Percentiles rank a stretch among this genome's conserved stretches.
phyloP scores from a whole-genome alignment of 2,797 vertebrate genomes.

The Nasua narica region DNA sequence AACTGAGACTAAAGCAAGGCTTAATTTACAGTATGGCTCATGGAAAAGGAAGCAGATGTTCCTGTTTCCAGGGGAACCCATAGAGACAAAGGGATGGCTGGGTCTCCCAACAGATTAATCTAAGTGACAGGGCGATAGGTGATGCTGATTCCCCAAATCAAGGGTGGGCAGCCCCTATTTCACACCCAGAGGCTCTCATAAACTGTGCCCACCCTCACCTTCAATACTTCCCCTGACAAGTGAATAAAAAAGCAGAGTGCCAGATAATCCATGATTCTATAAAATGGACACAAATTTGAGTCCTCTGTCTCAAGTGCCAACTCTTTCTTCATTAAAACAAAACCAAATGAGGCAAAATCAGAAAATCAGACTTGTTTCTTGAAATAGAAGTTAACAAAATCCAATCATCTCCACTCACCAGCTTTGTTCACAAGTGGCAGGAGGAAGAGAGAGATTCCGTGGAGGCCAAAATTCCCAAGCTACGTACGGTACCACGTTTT shows the following conservation, averaged over 20 bases:
- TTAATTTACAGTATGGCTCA: neutral
- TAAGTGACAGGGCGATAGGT: neutral
- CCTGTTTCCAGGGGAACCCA: neutral
- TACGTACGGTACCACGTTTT: neutral
- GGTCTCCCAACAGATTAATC: neutral
- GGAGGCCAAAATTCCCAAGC: neutral
- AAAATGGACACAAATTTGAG: neutral
- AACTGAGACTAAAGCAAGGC: neutral
- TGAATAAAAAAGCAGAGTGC: neutral
- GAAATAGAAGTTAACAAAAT: neutral
- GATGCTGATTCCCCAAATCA: neutral
- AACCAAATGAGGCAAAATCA: neutral
- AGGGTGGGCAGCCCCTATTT: neutral
- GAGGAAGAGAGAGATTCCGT: neutral
- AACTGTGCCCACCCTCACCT: neutral
- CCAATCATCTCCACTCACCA: neutral
- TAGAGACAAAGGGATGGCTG: neutral
- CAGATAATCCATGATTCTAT: neutral
- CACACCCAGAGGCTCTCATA: neutral
- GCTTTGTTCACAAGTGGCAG: neutral
- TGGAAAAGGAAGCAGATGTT: constrained; percentile 35
- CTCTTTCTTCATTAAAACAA: neutral
- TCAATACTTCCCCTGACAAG: neutral
- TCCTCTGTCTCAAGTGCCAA: neutral
- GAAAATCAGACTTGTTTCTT: neutral